Conservation (phyloP, 2,113 vertebrate genomes). For the Candoia aspera region DNA sequence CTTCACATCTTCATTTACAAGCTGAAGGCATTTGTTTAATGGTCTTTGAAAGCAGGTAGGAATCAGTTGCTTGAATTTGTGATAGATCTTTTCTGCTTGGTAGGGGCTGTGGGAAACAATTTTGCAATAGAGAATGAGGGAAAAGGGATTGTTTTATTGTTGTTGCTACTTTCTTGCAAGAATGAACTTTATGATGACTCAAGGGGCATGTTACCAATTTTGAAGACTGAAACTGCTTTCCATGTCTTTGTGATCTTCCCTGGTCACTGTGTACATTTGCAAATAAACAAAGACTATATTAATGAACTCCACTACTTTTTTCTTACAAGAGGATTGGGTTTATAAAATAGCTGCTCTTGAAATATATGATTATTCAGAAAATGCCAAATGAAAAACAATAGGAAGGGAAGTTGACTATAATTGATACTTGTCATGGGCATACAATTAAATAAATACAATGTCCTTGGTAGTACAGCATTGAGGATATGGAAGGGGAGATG, state of each 20-base stretch:
- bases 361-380: neutral
- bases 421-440: neutral
- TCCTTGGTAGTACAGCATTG: neutral
- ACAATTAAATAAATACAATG: neutral
- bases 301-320: neutral
- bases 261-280: neutral
- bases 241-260: neutral
- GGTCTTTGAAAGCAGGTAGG: neutral
- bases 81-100: neutral
- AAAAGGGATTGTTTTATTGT: neutral
- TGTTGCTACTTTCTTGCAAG: neutral
- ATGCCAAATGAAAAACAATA: neutral
- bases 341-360: neutral
- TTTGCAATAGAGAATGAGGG: neutral
- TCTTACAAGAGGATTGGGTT: neutral
- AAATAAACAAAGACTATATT: neutral
- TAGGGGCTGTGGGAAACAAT: neutral
- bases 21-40: neutral
- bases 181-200: neutral
- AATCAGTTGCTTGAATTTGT: neutral
- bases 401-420: neutral
- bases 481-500: neutral
- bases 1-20: neutral
- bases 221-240: neutral
- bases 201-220: neutral